These are phyloP conservation scores for Stenichneumon culpator DNA, from an alignment of 2,888 invertebrate species.

Conservation along the genomic window DNA sequence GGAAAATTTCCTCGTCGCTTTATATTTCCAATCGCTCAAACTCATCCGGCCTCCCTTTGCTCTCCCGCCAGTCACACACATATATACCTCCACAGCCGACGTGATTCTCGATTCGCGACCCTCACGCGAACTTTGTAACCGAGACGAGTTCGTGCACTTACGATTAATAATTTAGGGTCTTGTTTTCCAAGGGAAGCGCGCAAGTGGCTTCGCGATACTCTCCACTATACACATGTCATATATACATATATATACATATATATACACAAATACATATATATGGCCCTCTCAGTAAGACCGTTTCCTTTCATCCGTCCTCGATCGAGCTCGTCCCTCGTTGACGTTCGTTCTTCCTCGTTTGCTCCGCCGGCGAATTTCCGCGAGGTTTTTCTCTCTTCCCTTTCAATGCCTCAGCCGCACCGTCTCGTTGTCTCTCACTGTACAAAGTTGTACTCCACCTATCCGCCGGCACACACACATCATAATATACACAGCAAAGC, in stretches of 20 bases:
- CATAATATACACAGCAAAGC: constrained; percentile 19
- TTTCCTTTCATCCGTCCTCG: constrained; percentile 25
- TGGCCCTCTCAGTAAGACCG: neutral
- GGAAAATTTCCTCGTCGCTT: neutral
- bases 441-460: neutral
- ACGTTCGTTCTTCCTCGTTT: constrained; percentile 35
- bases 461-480: constrained; percentile 8
- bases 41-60: neutral
- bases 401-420: constrained; percentile 19
- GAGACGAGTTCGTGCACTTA: constrained; percentile 29
- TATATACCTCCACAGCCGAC: neutral
- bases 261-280: neutral
- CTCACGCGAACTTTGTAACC: constrained; percentile 38
- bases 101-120: constrained; percentile 14
- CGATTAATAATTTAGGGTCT: constrained; percentile 47
- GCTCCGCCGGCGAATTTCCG: constrained; percentile 20
- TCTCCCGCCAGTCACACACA: neutral
- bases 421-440: constrained; percentile 4
- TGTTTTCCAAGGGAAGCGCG: constrained; percentile 30
- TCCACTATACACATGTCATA: neutral
- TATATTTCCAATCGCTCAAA: neutral
- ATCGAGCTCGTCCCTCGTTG: constrained; percentile 24
- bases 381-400: constrained; percentile 35
- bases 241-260: neutral
- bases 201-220: neutral